Evolutionary conservation across 2,888 invertebrate genomes (phyloP).

Genomic region (Invenusta paracnida): DNA sequence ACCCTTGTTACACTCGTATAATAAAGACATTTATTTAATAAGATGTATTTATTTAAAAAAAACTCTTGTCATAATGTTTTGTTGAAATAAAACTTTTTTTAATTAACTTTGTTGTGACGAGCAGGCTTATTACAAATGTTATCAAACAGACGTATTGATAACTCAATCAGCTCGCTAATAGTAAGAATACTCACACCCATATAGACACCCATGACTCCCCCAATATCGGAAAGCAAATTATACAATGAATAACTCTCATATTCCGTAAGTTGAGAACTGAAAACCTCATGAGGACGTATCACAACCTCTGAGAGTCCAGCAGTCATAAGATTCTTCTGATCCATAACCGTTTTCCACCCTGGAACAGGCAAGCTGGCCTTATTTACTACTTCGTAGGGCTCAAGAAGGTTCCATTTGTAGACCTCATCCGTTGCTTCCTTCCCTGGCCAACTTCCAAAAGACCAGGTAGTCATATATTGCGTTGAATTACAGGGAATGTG

Average conservation of each 20-base stretch:
- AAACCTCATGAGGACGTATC: background rate
- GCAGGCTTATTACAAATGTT: background rate
- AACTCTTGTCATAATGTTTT: no score
- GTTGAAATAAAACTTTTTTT: no score
- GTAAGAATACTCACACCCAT: conserved; percentile 2
- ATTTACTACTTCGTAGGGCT: background rate
- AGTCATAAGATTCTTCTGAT: background rate
- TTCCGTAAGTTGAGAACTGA: background rate
- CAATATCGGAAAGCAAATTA: background rate
- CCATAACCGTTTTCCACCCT: background rate
- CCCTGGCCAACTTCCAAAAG: background rate
- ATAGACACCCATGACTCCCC: background rate
- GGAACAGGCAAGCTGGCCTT: background rate
- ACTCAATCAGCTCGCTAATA: background rate
- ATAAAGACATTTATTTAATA: no score
- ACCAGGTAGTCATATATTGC: background rate
- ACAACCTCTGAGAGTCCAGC: background rate
- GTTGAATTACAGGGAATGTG: background rate
- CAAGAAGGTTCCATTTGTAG: background rate
- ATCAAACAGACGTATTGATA: background rate
- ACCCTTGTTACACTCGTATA: no score
- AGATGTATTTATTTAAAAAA: no score
- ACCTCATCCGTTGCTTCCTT: background rate
- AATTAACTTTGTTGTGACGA: background rate
- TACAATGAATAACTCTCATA: background rate